Evolutionary conservation across 1,140 invertebrate genomes (phyloP), one percentile per base, ranked within the genome.

Genomic region (Temnothorax nylanderi): DNA sequence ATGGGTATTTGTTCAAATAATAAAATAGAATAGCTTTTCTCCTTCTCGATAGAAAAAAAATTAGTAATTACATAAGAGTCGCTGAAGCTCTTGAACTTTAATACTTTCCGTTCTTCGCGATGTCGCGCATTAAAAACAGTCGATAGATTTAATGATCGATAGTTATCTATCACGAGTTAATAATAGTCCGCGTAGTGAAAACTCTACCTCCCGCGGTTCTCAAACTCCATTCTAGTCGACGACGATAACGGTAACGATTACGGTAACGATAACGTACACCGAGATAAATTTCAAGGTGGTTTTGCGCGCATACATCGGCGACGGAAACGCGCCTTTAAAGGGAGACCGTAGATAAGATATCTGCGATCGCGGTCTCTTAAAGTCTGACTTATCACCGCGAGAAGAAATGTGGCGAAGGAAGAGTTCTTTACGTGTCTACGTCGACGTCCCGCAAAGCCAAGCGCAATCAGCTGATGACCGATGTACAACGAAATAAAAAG

Each of bases 201-300:
- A 71, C 34, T 58, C 84, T n/a, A 18, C 26, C 75, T 75, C 13
- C 47, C 49, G 18, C 13, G 21, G 37, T 5, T 54, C 51, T 32
- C 67, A 41, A 72, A 69, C 41, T 60, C 54, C 26, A n/a, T 26
- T 44, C 16, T 7, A 3, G 13, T 47, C 54, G 21, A 62, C 51
- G 77, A 74, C 26, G 65, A 37, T 87, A 87, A 87, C 58, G 85
- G 64, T 87, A 87, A 87, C 18, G 85, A 87, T 87, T 72, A 87
- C 58, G 77, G 58, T 72, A 72, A 87, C 78, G 78, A 87, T 87
- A 87, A 84, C 65, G 67, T 87, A 87, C 21, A 47, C 34, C 58
- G 7, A 87, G 67, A 65, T 87, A 87, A 72, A 87, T 87, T 80
- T n/a, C 16, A 21, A 26, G 44, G 18, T 72, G 67, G 32, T 87